These are phyloP conservation scores for Spinus pinus DNA, from an alignment of 2,797 vertebrate species.

Conservation along the genomic window DNA sequence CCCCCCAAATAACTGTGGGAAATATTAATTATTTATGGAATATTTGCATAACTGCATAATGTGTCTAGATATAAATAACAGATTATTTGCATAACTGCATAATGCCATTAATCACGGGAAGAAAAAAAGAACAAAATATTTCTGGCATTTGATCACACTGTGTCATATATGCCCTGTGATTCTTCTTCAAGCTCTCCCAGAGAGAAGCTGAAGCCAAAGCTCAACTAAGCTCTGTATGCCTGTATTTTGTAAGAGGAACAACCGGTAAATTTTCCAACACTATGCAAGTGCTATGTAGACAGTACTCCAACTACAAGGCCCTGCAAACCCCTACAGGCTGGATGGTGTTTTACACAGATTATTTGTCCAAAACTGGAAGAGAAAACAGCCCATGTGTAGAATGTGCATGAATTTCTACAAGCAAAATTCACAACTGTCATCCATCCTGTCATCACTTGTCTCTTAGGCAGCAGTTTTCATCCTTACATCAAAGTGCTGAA, in stretches of 20 bases:
- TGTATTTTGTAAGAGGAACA: neutral
- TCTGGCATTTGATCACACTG: conserved; percentile 75
- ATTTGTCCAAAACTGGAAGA: neutral
- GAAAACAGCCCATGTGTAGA: neutral
- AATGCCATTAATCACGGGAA: conserved; percentile 80
- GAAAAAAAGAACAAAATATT: conserved; percentile 79
- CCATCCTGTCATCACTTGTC: neutral
- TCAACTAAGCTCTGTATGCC: neutral
- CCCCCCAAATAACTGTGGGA: conserved; percentile 79
- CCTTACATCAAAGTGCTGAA: neutral
- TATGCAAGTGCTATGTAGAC: neutral
- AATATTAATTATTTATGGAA: conserved; percentile 83
- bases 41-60: conserved; percentile 85
- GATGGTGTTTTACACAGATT: neutral
- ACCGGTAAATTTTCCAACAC: neutral
- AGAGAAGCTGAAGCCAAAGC: conserved; percentile 54
- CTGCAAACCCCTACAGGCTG: neutral
- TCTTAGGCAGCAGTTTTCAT: neutral
- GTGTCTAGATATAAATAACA: conserved; percentile 84
- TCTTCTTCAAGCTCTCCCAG: conserved; percentile 32
- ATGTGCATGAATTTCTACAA: neutral
- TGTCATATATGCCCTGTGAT: conserved; percentile 72
- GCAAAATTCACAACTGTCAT: neutral
- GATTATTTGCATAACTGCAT: conserved; percentile 85
- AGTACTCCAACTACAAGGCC: neutral